A percentile compares a stretch with the other conserved stretches of the same genome.
phyloP scores from a whole-genome alignment of 1,140 invertebrate genomes.

The Neodiprion virginianus region DNA sequence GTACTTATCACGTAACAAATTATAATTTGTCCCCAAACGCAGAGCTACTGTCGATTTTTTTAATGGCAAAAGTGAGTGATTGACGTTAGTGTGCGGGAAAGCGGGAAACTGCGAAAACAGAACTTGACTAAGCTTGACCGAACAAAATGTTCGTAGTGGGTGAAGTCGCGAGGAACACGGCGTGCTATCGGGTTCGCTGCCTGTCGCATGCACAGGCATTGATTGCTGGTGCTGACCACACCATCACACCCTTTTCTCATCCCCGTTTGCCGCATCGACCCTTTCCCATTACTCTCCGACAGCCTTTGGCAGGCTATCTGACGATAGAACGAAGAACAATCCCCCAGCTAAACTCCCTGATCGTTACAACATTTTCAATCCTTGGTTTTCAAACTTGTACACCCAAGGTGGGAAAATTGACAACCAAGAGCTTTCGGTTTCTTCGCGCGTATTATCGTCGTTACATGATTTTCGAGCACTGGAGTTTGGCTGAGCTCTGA shows the following conservation, averaged over 20 bases:
- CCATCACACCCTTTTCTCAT: slow-evolving; percentile 38
- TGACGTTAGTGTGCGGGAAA: not conserved
- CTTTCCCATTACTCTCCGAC: slow-evolving; percentile 6
- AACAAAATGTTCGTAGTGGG: slow-evolving; percentile 9
- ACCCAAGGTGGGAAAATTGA: too few relatives aligned
- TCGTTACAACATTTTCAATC: not conserved
- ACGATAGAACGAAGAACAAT: not conserved
- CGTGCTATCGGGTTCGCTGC: slow-evolving; percentile 41
- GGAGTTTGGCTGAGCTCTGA: too few relatives aligned
- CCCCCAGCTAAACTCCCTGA: not conserved
- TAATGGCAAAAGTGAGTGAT: not conserved
- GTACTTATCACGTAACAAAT: too few relatives aligned
- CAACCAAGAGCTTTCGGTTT: too few relatives aligned
- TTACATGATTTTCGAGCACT: too few relatives aligned
- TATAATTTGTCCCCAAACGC: too few relatives aligned
- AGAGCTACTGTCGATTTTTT: not conserved
- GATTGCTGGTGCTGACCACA: slow-evolving; percentile 47
- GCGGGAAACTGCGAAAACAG: not conserved
- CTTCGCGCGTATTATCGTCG: too few relatives aligned
- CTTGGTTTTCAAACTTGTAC: not conserved
- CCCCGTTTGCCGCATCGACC: slow-evolving; percentile 27
- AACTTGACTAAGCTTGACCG: not conserved
- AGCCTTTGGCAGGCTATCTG: not conserved
- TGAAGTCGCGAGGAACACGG: slow-evolving; percentile 11
- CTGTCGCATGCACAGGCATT: slow-evolving; percentile 40